Evolutionary conservation across 1,140 invertebrate species (phyloP).

Genomic region (Harpegnathos saltator): DNA sequence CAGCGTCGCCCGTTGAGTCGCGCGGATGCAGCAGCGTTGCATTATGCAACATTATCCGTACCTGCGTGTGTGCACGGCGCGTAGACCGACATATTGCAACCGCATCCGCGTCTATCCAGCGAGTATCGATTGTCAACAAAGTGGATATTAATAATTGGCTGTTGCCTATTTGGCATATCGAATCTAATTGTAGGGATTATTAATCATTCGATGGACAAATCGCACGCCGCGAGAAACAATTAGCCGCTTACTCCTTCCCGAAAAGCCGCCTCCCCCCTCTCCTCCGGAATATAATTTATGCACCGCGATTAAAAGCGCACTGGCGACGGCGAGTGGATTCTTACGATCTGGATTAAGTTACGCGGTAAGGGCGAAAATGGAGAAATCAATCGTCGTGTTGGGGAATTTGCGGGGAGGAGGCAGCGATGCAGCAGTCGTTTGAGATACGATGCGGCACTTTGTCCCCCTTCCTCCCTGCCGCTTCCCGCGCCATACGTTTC

Average conservation of each 20-base stretch:
- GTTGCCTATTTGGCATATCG: neutral
- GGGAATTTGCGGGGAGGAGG: neutral
- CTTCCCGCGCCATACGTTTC: too few species aligned
- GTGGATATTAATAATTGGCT: constrained; percentile 29
- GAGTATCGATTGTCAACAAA: constrained; percentile 26
- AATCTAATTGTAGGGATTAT: neutral
- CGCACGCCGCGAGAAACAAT: neutral
- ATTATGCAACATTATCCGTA: neutral
- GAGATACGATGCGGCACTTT: too few species aligned
- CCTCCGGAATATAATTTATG: constrained; percentile 2
- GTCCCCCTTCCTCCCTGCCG: too few species aligned
- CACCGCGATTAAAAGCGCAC: neutral
- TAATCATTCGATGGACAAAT: constrained; percentile 32
- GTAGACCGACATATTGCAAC: constrained; percentile 1
- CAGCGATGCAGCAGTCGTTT: too few species aligned
- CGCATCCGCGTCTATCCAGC: constrained; percentile 9
- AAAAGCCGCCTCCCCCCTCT: neutral
- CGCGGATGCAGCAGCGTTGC: neutral
- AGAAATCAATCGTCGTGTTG: neutral
- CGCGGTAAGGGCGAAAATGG: neutral
- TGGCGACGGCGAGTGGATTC: neutral
- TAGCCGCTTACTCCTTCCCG: neutral
- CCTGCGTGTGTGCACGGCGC: neutral
- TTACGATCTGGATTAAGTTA: neutral
- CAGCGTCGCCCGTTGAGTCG: neutral